phyloP scores from a whole-genome alignment of 1,140 invertebrate species.

The Caenorhabditis inopinata region DNA sequence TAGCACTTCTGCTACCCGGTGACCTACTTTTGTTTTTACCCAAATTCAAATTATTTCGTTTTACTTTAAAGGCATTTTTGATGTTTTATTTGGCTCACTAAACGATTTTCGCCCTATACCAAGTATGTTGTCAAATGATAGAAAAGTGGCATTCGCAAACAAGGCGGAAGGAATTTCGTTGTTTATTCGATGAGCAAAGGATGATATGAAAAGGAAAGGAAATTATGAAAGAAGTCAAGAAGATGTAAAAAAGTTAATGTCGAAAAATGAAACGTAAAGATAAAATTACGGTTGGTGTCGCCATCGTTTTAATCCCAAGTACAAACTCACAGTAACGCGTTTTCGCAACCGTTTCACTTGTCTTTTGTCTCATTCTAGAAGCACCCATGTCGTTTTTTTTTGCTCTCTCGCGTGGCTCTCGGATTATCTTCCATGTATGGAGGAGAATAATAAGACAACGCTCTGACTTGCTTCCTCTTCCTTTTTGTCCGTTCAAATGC shows the following conservation, averaged over 20 bases:
- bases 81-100: no score
- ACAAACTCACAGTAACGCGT: neutral
- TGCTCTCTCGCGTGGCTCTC: neutral
- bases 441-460: neutral
- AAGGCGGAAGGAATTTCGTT: neutral
- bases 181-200: constrained; percentile 1
- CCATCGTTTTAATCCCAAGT: constrained; percentile 11
- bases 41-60: neutral
- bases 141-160: constrained; percentile 1
- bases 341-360: neutral
- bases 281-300: neutral
- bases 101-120: no score
- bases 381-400: neutral
- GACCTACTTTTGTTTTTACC: neutral
- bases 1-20: neutral
- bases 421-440: neutral
- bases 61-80: neutral
- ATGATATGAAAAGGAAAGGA: neutral
- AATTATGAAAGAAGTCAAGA: no score
- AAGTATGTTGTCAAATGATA: neutral
- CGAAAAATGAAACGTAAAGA: neutral
- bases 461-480: neutral
- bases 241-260: neutral
- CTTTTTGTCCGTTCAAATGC: constrained; percentile 1
- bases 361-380: neutral